Conservation (phyloP, 2,797 vertebrate genomes). For the Poecilia picta region DNA sequence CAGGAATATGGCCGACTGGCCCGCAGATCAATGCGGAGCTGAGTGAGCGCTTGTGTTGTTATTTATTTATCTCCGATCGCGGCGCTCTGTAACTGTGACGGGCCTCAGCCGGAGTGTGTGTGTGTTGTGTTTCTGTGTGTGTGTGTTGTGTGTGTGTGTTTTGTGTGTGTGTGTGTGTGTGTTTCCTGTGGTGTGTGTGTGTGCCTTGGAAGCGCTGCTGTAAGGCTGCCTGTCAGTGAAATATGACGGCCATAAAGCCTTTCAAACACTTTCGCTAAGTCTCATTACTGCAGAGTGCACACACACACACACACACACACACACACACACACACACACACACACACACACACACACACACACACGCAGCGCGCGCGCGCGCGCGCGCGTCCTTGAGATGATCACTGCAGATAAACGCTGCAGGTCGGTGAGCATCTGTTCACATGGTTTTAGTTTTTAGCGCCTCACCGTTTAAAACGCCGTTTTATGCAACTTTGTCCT, state of each 20-base stretch:
- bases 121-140: too few relatives aligned
- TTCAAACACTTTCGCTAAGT: conserved; percentile 59
- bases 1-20: conserved; percentile 59
- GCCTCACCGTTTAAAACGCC: too few relatives aligned
- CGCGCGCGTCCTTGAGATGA: conserved; percentile 31
- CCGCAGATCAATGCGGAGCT: conserved; percentile 70
- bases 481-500: background rate
- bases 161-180: too few relatives aligned
- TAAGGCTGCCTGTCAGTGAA: conserved; percentile 63
- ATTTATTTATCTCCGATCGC: conserved; percentile 1
- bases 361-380: too few relatives aligned
- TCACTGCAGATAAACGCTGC: conserved; percentile 41
- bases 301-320: conserved; percentile 5
- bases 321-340: background rate
- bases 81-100: background rate
- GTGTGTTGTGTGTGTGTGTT: too few relatives aligned
- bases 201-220: conserved; percentile 51
- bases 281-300: conserved; percentile 32
- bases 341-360: conserved; percentile 4
- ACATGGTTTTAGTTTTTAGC: background rate
- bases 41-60: conserved; percentile 7
- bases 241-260: conserved; percentile 60
- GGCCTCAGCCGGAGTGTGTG: background rate
- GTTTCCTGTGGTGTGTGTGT: too few relatives aligned
- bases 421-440: conserved; percentile 10